Evolutionary conservation across 1,140 invertebrate genomes (phyloP).

Genomic region (Trichomalopsis sarcophagae): DNA sequence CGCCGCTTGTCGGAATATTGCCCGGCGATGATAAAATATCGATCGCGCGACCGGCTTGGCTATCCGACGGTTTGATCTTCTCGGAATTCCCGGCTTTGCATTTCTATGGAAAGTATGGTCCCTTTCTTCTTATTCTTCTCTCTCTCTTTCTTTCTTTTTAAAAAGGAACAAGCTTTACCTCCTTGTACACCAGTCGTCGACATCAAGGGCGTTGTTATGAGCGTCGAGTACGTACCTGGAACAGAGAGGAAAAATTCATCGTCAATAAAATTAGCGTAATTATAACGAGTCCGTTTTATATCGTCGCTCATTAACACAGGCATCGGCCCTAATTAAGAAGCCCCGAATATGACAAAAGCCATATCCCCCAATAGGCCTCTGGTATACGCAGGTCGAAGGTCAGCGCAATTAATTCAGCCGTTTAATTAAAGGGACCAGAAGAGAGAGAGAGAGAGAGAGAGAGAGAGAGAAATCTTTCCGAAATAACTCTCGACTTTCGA

Average conservation of each 20-base stretch:
- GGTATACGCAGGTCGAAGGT: too few relatives aligned
- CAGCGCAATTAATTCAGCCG: conserved; percentile 21
- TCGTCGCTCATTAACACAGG: background rate
- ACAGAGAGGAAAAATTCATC: conserved; percentile 33
- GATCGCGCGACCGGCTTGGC: background rate
- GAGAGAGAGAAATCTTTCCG: conserved; percentile 16
- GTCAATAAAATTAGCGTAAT: background rate
- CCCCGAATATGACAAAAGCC: background rate
- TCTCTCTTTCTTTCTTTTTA: background rate
- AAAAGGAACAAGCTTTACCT: background rate
- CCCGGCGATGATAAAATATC: conserved; percentile 37
- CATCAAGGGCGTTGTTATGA: background rate
- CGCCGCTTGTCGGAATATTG: conserved; percentile 20
- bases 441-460: background rate
- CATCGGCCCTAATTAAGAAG: background rate
- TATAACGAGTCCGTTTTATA: background rate
- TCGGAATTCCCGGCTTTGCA: background rate
- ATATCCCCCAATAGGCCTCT: background rate
- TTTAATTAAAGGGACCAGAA: conserved; percentile 38
- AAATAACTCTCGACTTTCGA: conserved; percentile 11
- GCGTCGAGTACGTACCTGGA: conserved; percentile 17
- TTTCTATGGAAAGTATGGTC: background rate
- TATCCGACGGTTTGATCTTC: background rate
- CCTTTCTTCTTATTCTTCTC: too few relatives aligned
- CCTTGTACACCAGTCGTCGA: background rate